Conservation (phyloP, 2,888 invertebrate species). For the Limnephilus auricula region DNA sequence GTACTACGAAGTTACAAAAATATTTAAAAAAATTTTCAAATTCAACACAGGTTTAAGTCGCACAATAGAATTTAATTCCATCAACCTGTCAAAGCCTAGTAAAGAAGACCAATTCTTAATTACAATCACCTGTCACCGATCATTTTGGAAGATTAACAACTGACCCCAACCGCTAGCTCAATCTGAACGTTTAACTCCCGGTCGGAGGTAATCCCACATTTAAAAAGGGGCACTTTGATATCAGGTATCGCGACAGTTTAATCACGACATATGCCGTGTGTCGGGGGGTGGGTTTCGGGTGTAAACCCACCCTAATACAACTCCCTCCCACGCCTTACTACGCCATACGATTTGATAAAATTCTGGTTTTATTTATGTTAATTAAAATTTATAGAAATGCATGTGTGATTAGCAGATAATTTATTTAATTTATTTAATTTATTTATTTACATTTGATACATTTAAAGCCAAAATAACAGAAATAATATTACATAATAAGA, state of each 20-base stretch:
- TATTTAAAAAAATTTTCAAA: background rate
- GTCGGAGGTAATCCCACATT: conserved; percentile 2
- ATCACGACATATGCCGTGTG: conserved; percentile 20
- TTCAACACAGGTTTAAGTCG: background rate
- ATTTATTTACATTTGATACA: no score
- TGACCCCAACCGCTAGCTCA: background rate
- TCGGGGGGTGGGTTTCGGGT: background rate
- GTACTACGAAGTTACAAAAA: background rate
- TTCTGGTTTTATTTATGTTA: background rate
- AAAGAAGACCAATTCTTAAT: background rate
- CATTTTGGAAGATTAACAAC: background rate
- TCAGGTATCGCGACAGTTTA: background rate
- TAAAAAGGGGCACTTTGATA: background rate
- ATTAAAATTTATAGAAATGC: background rate
- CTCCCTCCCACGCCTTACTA: background rate
- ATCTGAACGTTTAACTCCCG: background rate
- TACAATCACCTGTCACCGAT: background rate
- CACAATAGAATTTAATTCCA: background rate
- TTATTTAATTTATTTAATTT: no score
- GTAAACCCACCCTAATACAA: background rate
- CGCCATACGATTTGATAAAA: background rate
- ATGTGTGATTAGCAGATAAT: background rate
- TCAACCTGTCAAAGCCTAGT: background rate
- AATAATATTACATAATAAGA: no score
- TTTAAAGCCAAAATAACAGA: no score